Evolutionary conservation across 2,797 vertebrate genomes (phyloP).

Genomic region (Zonotrichia albicollis): DNA sequence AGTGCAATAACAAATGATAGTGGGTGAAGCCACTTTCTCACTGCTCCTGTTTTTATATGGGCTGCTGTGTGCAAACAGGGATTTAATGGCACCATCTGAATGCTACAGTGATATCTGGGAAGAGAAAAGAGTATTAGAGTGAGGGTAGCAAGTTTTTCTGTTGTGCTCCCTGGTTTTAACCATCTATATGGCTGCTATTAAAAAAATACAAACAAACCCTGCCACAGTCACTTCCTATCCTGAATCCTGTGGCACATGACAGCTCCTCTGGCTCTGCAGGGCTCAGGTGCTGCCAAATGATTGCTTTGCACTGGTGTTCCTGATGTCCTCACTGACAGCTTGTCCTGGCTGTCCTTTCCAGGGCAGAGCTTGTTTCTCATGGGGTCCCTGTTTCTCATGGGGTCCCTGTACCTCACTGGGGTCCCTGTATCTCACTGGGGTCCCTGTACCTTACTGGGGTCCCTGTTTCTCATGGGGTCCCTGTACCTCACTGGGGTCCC

Average conservation of each 20-base stretch:
- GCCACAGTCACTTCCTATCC: neutral
- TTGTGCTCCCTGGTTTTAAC: neutral
- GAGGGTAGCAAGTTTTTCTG: neutral
- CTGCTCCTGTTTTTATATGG: neutral
- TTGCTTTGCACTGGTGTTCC: neutral
- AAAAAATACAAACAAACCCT: neutral
- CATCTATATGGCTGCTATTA: neutral
- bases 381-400: no score
- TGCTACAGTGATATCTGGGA: neutral
- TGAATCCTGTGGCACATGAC: neutral
- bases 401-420: no score
- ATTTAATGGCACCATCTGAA: neutral
- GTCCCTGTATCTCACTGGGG: no score
- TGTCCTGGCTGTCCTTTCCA: neutral
- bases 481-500: neutral
- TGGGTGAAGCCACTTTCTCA: neutral
- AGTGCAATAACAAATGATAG: neutral
- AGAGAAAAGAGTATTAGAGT: neutral
- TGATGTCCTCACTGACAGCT: slow-evolving; percentile 1
- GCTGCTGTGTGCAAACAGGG: neutral
- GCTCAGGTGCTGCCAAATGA: neutral
- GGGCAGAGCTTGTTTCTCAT: neutral
- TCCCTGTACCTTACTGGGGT: no score
- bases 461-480: neutral
- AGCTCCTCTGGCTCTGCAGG: neutral